Conservation (phyloP, 1,140 invertebrate genomes). For the Zaprionus lachaisei region DNA sequence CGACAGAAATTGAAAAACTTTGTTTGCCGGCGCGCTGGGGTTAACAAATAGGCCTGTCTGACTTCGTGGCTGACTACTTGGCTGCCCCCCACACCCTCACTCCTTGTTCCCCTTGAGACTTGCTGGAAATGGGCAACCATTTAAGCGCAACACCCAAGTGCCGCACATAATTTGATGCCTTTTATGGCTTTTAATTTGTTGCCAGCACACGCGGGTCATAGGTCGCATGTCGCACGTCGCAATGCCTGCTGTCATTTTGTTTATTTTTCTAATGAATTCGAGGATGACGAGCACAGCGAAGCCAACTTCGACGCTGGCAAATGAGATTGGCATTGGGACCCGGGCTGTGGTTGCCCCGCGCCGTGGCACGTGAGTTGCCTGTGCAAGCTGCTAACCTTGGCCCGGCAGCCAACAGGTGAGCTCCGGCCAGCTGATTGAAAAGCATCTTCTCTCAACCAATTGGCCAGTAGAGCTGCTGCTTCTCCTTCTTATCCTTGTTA, state of each 20-base stretch:
- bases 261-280: slow-evolving; percentile 63
- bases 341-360: not conserved
- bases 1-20: slow-evolving; percentile 82
- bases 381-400: not conserved
- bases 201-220: slow-evolving; percentile 37
- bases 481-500: not conserved
- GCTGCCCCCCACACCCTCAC: not conserved
- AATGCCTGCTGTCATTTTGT: slow-evolving; percentile 49
- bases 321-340: not conserved
- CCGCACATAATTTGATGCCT: slow-evolving; percentile 80
- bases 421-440: slow-evolving; percentile 46
- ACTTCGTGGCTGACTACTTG: slow-evolving; percentile 24
- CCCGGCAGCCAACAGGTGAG: slow-evolving; percentile 57
- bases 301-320: slow-evolving; percentile 10
- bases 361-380: slow-evolving; percentile 21
- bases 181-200: slow-evolving; percentile 82
- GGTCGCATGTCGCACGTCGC: slow-evolving; percentile 33
- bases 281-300: slow-evolving; percentile 1
- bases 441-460: not conserved
- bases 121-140: slow-evolving; percentile 21
- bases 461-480: not conserved
- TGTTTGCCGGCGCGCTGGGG: slow-evolving; percentile 77
- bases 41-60: slow-evolving; percentile 74
- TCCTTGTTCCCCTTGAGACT: not conserved
- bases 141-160: slow-evolving; percentile 62